These are phyloP conservation scores for Lycia hirtaria DNA, from an alignment of 2,888 invertebrate genomes.

Conservation along the genomic window DNA sequence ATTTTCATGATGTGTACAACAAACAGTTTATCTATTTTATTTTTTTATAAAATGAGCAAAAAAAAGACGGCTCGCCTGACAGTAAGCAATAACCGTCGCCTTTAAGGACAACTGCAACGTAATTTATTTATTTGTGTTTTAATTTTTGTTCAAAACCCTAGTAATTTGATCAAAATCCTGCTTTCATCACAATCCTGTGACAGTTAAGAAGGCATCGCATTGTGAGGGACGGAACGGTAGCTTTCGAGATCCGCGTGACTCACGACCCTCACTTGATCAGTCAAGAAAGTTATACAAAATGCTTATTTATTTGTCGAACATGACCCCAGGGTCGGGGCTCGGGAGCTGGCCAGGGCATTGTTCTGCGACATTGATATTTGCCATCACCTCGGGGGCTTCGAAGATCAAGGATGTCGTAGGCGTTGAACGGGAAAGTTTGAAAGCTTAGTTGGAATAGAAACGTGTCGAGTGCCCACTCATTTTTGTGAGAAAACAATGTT, in stretches of 20 bases:
- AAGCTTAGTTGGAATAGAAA: constrained; percentile 20
- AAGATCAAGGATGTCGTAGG: constrained; percentile 42
- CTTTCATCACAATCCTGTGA: too few species aligned
- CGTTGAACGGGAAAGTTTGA: constrained; percentile 34
- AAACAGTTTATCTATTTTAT: too few species aligned
- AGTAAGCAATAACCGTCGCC: too few species aligned
- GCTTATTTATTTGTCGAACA: constrained; percentile 77
- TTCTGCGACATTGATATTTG: constrained; percentile 58
- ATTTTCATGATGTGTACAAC: too few species aligned
- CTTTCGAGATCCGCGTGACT: constrained; percentile 78
- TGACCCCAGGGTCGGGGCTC: constrained; percentile 59
- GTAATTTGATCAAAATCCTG: too few species aligned
- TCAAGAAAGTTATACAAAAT: constrained; percentile 75
- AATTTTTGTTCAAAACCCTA: too few species aligned
- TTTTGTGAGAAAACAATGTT: constrained; percentile 12
- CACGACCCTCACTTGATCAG: constrained; percentile 77
- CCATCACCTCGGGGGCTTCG: constrained; percentile 41
- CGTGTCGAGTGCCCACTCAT: constrained; percentile 19
- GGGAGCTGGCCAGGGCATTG: constrained; percentile 52
- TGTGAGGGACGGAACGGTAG: constrained; percentile 66
- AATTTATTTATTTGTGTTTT: too few species aligned
- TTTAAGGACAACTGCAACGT: too few species aligned
- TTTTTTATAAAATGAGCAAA: too few species aligned
- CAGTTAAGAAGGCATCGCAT: constrained; percentile 52
- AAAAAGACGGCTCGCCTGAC: too few species aligned